Percentiles rank a stretch among this genome's conserved stretches.
phyloP scores from a whole-genome alignment of 2,888 invertebrate genomes.

The Chymomyza procnemis region DNA sequence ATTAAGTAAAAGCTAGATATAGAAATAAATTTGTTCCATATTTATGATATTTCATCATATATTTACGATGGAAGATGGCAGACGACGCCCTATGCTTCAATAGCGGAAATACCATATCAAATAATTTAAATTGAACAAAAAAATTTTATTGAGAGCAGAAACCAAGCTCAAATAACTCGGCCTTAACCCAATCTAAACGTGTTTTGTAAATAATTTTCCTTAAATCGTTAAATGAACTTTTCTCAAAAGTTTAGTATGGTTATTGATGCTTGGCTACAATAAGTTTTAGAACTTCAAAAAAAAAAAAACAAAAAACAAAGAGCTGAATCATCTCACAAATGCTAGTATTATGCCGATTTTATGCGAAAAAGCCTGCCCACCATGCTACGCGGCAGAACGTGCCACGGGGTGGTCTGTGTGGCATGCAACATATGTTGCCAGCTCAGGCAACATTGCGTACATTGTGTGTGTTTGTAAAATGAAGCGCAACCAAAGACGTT shows the following conservation, averaged over 20 bases:
- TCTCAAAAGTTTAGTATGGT: background rate
- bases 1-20: too few species aligned
- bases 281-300: background rate
- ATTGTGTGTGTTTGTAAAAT: conserved; percentile 40
- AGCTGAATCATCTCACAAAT: conserved; percentile 62
- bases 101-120: too few species aligned
- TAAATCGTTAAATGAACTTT: background rate
- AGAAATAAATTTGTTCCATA: too few species aligned
- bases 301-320: conserved; percentile 52
- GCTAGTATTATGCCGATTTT: conserved; percentile 59
- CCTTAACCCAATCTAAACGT: too few species aligned
- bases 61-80: too few species aligned
- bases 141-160: too few species aligned
- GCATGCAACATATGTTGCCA: conserved; percentile 67
- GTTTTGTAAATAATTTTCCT: too few species aligned
- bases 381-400: conserved; percentile 36
- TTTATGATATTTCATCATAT: too few species aligned
- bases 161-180: too few species aligned
- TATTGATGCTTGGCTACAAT: background rate
- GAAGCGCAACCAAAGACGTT: conserved; percentile 72
- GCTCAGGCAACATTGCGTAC: conserved; percentile 1
- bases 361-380: conserved; percentile 11
- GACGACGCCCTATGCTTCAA: too few species aligned
- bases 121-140: too few species aligned
- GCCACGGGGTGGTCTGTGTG: conserved; percentile 34